Base-by-base conservation (phyloP, 2,888 invertebrate species). In the Conus canariensis region DNA sequence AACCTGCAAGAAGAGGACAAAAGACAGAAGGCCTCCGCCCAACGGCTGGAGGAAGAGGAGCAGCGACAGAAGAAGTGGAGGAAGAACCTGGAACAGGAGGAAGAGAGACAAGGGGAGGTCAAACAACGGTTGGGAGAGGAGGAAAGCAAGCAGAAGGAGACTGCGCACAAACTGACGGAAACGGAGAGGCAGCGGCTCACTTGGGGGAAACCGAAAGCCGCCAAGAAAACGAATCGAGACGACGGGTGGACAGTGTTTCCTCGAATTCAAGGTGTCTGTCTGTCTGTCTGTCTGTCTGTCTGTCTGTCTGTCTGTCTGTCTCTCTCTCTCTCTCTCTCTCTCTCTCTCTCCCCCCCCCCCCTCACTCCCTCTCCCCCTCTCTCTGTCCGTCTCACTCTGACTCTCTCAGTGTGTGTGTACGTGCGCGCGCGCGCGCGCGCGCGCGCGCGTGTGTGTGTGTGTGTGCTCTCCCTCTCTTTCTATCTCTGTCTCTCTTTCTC, bases 231-330 rank as follows among this genome's bases (percentile, higher is more conserved):
- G 3, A 4, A 4, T 4, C 45, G 1, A 45, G 82, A 83, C 2
- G 30, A 83, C 10, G 22, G 8, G 8, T 83, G 83, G 83, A 6
- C 19, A 25, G 16, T 25, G 59, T 60, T 45, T 14, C 85, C 3
- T 60, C 85, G n/a, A 86, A 86, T 30, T 19, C 64, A 22, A 64
- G 64, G 86, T 77, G 77, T 10, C 30, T 77, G 16, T 82, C 56
- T 85, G 64, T 64, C 86, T 86, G 64, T 67, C 30, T 86, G 30
- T 86, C 67, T 67, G 64, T 86, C 25, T 86, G n/a, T n/a, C n/a
- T n/a, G n/a, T n/a, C n/a, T n/a, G n/a, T n/a, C n/a, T n/a, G n/a
- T n/a, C n/a, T n/a, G n/a, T n/a, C n/a, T n/a, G n/a, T n/a, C n/a
- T n/a, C n/a, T n/a, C n/a, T n/a, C n/a, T n/a, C n/a, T n/a, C n/a